A percentile compares a stretch with the other conserved stretches of the same genome.
phyloP scores from a whole-genome alignment of 1,140 invertebrate species.

The Formica selysi region DNA sequence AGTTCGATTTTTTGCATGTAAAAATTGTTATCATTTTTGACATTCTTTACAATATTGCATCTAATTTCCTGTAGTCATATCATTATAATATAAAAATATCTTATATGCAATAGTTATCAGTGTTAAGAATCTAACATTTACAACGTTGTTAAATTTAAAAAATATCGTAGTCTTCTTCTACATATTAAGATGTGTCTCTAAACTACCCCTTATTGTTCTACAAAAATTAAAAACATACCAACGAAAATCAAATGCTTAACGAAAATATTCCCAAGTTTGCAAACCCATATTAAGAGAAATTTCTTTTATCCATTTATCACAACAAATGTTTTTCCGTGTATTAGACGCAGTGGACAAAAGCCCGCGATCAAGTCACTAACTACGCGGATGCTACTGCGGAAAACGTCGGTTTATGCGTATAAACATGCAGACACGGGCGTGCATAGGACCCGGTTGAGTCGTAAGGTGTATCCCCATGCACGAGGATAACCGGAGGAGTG shows the following conservation, averaged over 20 bases:
- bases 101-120: too few relatives aligned
- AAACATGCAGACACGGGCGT: constrained; percentile 14
- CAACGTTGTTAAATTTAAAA: too few relatives aligned
- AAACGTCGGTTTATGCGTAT: constrained; percentile 43
- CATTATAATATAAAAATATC: too few relatives aligned
- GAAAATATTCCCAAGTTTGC: not conserved
- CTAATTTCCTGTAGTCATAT: too few relatives aligned
- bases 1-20: too few relatives aligned
- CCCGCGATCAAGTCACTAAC: not conserved
- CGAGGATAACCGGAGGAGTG: not conserved
- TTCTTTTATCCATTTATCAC: not conserved
- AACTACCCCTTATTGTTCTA: not conserved
- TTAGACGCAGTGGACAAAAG: not conserved
- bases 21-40: too few relatives aligned
- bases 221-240: not conserved
- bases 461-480: constrained; percentile 35
- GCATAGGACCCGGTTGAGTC: constrained; percentile 13
- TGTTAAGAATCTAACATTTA: too few relatives aligned
- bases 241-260: not conserved
- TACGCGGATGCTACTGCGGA: constrained; percentile 15
- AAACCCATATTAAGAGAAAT: not conserved
- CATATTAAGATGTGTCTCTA: not conserved
- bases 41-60: too few relatives aligned
- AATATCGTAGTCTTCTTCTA: too few relatives aligned
- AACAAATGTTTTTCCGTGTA: not conserved